phyloP scores from a whole-genome alignment of 37 sponge, comb jelly and placozoan genomes.

The Crambe crambe region DNA sequence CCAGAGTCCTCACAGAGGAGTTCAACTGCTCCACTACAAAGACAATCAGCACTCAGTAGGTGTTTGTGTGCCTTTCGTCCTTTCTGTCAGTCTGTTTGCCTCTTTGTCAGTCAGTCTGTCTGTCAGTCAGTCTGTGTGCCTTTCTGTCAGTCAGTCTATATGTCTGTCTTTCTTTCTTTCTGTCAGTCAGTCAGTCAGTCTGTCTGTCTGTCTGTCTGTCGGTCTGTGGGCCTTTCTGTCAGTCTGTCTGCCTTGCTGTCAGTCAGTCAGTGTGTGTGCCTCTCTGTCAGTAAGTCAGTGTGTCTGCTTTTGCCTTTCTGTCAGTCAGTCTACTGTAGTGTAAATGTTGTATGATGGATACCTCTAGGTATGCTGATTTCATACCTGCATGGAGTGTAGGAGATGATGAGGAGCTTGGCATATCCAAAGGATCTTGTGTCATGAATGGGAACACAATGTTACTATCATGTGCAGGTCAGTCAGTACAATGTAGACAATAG shows the following conservation, averaged over 20 bases:
- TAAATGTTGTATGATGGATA: background rate
- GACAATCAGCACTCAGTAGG: slow-evolving; percentile 9
- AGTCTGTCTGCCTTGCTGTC: background rate
- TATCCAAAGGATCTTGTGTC: slow-evolving; percentile 46
- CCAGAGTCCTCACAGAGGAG: background rate
- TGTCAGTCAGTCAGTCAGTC: background rate
- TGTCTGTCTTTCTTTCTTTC: background rate
- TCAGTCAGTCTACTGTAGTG: background rate
- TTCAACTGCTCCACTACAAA: slow-evolving; percentile 19
- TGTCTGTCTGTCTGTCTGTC: too few relatives aligned
- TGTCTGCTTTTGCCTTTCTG: background rate
- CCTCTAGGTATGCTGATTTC: slow-evolving; percentile 46
- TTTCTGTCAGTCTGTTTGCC: too few relatives aligned
- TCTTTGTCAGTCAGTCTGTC: background rate
- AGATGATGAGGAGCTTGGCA: background rate
- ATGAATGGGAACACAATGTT: slow-evolving; percentile 59
- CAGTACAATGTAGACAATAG: too few relatives aligned
- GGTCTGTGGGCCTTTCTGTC: background rate
- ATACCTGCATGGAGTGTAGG: slow-evolving; percentile 38
- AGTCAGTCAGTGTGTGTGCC: background rate
- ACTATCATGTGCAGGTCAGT: slow-evolving; percentile 68
- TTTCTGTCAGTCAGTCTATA: background rate
- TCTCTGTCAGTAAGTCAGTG: too few relatives aligned
- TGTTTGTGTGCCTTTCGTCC: too few relatives aligned
- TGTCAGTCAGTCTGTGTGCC: too few relatives aligned